Evolutionary conservation across 1,140 invertebrate genomes (phyloP), one percentile per base, ranked within the genome.

Genomic region (Druon quercuslanigerum): DNA sequence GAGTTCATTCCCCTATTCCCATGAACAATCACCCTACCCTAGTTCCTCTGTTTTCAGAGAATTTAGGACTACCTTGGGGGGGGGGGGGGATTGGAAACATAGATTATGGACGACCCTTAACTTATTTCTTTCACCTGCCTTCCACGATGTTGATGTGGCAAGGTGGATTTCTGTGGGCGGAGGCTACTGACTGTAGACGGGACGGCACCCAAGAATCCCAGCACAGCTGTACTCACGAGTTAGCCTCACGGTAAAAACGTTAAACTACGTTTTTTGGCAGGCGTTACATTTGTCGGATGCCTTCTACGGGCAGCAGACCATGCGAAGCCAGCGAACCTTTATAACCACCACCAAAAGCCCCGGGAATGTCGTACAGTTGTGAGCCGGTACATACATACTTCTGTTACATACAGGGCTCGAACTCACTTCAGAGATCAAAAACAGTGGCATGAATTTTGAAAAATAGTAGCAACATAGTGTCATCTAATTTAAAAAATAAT

Each of bases 251-350:
- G 73, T 33, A 79, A 79, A 79, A 81, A 81, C 51, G 13, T 50
- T 66, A 19, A 79, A 75, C 73, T 54, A 72, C 71, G 51, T 81
- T 83, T 83, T 81, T 83, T 76, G 50, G 17, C 71, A 71, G 73
- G 73, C 79, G 73, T 79, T 79, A 83, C 79, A 83, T 83, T 83
- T 83, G 79, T 83, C 76, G 82, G 75, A 83, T 81, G 73, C 73
- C 76, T 77, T 72, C 70, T 76, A 73, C 51, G 19, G 51, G 33
- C 75, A 73, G 54, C 14, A 50, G 11, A 20, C 11, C 70, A 52
- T 57, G 71, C 56, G 54, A 73, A 76, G 51, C 57, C 40, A 76
- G 51, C 57, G 33, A 40, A 66, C 40, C 33, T 66, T n/a, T 66
- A 40, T 9, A 16, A 16, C 25, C 60, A 33, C 2, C 16, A 16